A percentile compares a stretch with the other conserved stretches of the same genome.
Conservation (phyloP, 2,113 vertebrate species). For the Laticauda colubrina region DNA sequence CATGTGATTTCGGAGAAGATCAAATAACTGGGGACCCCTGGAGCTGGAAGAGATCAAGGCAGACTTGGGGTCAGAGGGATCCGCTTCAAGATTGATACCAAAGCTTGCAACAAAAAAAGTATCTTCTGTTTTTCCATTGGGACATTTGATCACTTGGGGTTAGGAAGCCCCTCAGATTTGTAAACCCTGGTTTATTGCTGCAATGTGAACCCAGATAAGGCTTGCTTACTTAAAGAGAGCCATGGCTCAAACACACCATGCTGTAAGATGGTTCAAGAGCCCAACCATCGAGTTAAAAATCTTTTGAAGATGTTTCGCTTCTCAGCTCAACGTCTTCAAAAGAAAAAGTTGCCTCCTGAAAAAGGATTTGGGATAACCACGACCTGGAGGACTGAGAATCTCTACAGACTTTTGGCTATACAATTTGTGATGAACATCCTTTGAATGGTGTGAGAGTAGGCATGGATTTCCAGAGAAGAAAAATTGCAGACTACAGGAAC, state of each 20-base stretch:
- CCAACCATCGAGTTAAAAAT: background rate
- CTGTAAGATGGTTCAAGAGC: background rate
- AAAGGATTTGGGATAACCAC: too few species aligned
- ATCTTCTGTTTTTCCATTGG: background rate
- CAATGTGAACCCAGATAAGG: background rate
- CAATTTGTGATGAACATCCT: too few species aligned
- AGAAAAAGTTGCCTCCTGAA: too few species aligned
- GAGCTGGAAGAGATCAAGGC: slow-evolving; percentile 72
- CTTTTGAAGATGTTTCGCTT: too few species aligned
- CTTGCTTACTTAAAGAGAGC: background rate
- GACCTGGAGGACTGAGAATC: too few species aligned
- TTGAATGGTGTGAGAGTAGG: too few species aligned
- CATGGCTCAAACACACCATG: background rate
- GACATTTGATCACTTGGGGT: rapidly evolving
- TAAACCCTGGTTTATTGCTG: background rate
- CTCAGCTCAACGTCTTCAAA: too few species aligned
- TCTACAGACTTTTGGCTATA: too few species aligned
- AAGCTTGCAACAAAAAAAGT: background rate
- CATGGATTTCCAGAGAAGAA: too few species aligned
- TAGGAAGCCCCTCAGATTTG: background rate
- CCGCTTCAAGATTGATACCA: background rate
- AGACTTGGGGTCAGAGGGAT: background rate
- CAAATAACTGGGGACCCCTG: slow-evolving; percentile 84
- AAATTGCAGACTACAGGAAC: too few species aligned
- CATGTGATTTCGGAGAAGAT: slow-evolving; percentile 90